phyloP scores from a whole-genome alignment of 2,888 invertebrate species.

The Cheilosia vernalis region DNA sequence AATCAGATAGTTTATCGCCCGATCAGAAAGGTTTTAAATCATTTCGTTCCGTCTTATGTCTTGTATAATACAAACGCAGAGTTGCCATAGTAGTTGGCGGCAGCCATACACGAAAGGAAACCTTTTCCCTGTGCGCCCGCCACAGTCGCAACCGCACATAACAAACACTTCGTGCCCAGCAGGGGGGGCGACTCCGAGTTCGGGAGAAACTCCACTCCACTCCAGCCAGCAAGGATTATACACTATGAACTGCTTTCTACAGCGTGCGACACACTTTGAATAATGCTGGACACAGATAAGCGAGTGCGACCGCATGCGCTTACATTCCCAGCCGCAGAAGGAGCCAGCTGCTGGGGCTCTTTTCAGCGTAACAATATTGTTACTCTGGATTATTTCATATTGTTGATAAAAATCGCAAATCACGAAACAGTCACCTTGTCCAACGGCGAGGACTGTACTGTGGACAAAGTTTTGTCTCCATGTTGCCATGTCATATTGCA shows the following conservation, averaged over 20 bases:
- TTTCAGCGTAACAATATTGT: conserved; percentile 72
- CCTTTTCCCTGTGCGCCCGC: conserved; percentile 52
- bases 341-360: conserved; percentile 67
- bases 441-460: conserved; percentile 37
- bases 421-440: conserved; percentile 74
- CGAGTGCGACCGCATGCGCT: conserved; percentile 32
- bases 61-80: conserved; percentile 48
- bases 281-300: conserved; percentile 67
- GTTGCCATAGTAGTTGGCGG: conserved; percentile 53
- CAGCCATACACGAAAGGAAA: conserved; percentile 38
- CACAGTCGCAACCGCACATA: conserved; percentile 39
- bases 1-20: conserved; percentile 72
- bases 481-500: conserved; percentile 67
- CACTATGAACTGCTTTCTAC: conserved; percentile 67
- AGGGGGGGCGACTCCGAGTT: conserved; percentile 40
- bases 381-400: conserved; percentile 75
- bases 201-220: conserved; percentile 61
- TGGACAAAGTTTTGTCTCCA: conserved; percentile 64
- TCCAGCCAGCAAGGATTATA: conserved; percentile 57
- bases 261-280: conserved; percentile 74
- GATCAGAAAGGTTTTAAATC: conserved; percentile 75
- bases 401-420: conserved; percentile 74
- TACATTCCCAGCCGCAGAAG: conserved; percentile 52
- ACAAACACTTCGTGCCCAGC: conserved; percentile 74
- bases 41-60: conserved; percentile 69